A percentile compares a stretch with the other conserved stretches of the same genome.
These are phyloP conservation scores for Dolichallabes microphthalmus DNA, from an alignment of 2,113 vertebrate genomes.

Conservation along the genomic window DNA sequence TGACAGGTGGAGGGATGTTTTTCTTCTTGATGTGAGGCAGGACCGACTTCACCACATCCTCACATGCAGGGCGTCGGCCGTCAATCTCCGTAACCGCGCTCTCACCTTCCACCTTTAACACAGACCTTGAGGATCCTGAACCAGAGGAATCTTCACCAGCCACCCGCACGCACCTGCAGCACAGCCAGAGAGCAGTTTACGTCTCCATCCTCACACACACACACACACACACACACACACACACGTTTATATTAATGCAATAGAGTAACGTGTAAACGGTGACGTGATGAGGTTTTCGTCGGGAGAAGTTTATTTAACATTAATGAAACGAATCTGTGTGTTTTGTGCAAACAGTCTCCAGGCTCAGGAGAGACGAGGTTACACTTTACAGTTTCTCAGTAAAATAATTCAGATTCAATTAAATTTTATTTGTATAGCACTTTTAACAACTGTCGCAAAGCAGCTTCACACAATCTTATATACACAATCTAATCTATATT, in stretches of 20 bases:
- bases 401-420: no score
- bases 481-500: no score
- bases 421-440: no score
- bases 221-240: slow-evolving; percentile 4
- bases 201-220: neutral
- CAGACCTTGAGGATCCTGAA: neutral
- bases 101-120: neutral
- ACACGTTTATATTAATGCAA: neutral
- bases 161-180: neutral
- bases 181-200: neutral
- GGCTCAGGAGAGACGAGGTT: neutral
- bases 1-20: slow-evolving; percentile 59
- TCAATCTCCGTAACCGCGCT: neutral
- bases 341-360: neutral
- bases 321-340: neutral
- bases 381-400: no score
- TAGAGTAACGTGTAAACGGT: neutral
- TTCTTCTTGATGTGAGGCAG: slow-evolving; percentile 53
- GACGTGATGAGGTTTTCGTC: neutral
- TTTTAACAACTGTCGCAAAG: no score
- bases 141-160: neutral
- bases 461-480: no score
- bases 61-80: neutral
- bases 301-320: neutral
- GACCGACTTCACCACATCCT: neutral